Evolutionary conservation across 2,888 invertebrate genomes (phyloP), one percentile per base, ranked within the genome.

Genomic region (Protophormia terraenovae): DNA sequence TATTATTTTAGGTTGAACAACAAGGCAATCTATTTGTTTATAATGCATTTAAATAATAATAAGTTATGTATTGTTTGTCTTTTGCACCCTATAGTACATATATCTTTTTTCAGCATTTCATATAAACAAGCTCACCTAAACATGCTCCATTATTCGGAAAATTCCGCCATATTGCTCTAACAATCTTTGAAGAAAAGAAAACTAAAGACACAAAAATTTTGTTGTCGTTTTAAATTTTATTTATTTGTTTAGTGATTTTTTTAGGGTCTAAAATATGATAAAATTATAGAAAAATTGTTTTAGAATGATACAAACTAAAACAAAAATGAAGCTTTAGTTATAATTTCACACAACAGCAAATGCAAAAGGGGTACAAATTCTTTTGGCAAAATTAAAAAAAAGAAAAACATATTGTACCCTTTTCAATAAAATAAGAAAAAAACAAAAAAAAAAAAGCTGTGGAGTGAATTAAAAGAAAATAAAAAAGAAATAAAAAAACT

Each of bases 341-440:
- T 45, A 76, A 76, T 76, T 82, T 82, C 32, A 75, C 60, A 75
- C 75, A 69, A 69, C 53, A 76, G 19, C 69, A 62, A 82, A 62
- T 64, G 69, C 69, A 55, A 76, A 82, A 71, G 76, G 69, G 75
- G 41, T 55, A 24, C 27, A 58, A 47, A 55, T 69, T 5, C 41
- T 47, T 62, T 82, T 82, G 50, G 45, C 6, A 14, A 82, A 45
- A 16, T 32, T 67, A 47, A 58, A 55, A n/a, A n/a, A n/a, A n/a
- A n/a, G n/a, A n/a, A n/a, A 64, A 41, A 62, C n/a, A 32, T 47
- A 64, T 19, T 64, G 50, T 67, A 67, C 45, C 32, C 62, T 64
- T 47, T 75, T 64, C 19, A 24, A 16, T 16, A 19, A 27, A 45
- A 62, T 41, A 24, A 24, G 41, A 41, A 41, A 19, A 45, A 72